phyloP scores from a whole-genome alignment of 64 coral and sea anemone species.

The Dendronephthya gigantea region DNA sequence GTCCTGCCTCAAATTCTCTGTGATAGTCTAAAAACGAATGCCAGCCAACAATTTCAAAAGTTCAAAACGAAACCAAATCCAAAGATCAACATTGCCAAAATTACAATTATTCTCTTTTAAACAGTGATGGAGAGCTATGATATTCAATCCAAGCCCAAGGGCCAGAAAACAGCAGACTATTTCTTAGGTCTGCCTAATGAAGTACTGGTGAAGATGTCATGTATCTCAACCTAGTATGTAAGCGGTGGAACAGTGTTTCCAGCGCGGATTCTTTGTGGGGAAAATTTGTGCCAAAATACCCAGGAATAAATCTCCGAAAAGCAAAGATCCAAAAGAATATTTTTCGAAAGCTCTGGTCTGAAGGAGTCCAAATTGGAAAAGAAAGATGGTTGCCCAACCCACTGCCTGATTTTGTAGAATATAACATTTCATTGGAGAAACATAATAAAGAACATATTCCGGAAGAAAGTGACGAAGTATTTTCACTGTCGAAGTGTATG shows the following conservation, averaged over 20 bases:
- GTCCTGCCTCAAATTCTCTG: no score
- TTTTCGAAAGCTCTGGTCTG: conserved; percentile 8
- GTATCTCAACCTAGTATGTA: neutral
- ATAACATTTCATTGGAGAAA: conserved; percentile 21
- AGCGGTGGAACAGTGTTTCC: conserved; percentile 2
- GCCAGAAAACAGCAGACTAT: neutral
- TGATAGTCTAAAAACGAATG: no score
- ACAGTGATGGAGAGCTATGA: neutral
- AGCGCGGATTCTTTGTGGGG: neutral
- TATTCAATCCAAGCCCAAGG: neutral
- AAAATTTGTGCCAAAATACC: conserved; percentile 27
- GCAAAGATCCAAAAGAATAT: neutral
- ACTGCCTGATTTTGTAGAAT: conserved; percentile 23
- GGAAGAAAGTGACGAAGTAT: neutral
- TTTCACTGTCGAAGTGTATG: neutral
- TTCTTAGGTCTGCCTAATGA: neutral
- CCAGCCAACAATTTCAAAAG: no score
- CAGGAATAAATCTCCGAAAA: conserved; percentile 7
- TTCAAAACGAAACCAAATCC: no score
- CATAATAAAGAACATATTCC: neutral
- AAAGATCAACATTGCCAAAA: no score
- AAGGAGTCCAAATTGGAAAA: neutral
- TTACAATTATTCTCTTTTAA: no score
- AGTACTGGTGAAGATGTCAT: conserved; percentile 20
- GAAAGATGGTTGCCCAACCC: conserved; percentile 38